Base-by-base conservation (phyloP, 2,113 vertebrate genomes). In the Mustelus asterias region DNA sequence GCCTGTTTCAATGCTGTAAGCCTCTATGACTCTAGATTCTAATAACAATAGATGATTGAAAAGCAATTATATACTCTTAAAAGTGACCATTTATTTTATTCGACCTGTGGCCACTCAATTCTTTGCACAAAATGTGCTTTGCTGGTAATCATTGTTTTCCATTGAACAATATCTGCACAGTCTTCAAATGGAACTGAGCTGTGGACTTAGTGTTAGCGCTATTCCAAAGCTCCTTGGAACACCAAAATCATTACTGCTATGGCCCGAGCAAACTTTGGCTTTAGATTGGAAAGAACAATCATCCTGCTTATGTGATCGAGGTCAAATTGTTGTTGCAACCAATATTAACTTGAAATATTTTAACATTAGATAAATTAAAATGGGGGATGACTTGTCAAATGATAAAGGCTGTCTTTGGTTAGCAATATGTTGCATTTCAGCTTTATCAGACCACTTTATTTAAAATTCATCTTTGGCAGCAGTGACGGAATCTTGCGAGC, bases 41-140 rank as follows among this genome's bases (percentile, higher is more conserved):
- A 96, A 95, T 96, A 96, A 96, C 97, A 97, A 96, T 96, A 89
- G 7, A 24, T 48, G 83, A 48, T 44, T 86, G 6, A 48, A 86
- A 86, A 86, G 20, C 24, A 89, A 89, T 54, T 24, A 26, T 54
- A 54, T 26, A 88, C 7, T 58, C 44, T 54, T 58, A 58, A 89
- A 86, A 24, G 83, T 48, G 22, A 24, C 24, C 54, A 89, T 22
- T 26, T 88, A 88, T 58, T 89, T 54, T 48, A 10, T 89, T 89
- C 0, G 10, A 26, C 0, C 48, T 11, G 24, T 29, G 44, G 13
- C 22, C 9, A 89, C 54, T 0, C 10, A 54, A 89, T 10, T 89
- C 48, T 54, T 54, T 89, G 48, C 10, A 26, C 4, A 44, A 37
- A 26, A 24, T 11, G 11, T 54, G 1, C 2, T 89, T 89, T 29